Evolutionary conservation across 2,888 invertebrate genomes (phyloP), one percentile per base, ranked within the genome.

Genomic region (Formica aserva): DNA sequence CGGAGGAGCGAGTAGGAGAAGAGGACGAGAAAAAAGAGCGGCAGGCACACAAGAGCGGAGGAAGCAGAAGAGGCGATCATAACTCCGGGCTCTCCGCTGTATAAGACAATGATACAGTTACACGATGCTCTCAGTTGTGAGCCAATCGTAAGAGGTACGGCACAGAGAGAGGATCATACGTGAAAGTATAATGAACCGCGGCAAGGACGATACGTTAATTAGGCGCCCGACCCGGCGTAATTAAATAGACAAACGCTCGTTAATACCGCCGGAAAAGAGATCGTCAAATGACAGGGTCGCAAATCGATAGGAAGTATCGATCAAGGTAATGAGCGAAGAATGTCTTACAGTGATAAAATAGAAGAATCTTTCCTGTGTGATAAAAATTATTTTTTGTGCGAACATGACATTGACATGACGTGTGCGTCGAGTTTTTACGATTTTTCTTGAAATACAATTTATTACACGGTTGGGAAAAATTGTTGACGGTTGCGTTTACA

Each of bases 91-190:
- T 81, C 84, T 76, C 82, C 81, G 84, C 87, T 86, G 85, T 93
- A 92, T 93, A 94, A 93, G 92, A 93, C 90, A 91, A 86, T 92
- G 92, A 90, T 92, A 92, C 92, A 88, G 91, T 93, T 94, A 90
- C 84, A 71, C 85, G 87, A 87, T 87, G 85, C 90, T 90, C 91
- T 91, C 92, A 93, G 94, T 94, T 84, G 89, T 82, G 88, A 89
- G 85, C 84, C 89, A 88, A 91, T 91, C 88, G 91, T 87, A 89
- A 86, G 84, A 87, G 89, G 88, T 86, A 86, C 86, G 89, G 88
- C 89, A 48, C 66, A n/a, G 6, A 55, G 6, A 55, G 32, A 26
- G 13, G n/a, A 82, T 86, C 82, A 74, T 83, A 81, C 82, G 88
- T 85, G 82, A 91, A 90, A 88, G 87, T 85, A 86, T 88, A 89